Percentiles rank a stretch among this genome's conserved stretches.
These are phyloP conservation scores for Acleris holmiana DNA, from an alignment of 2,888 invertebrate genomes.

Conservation along the genomic window DNA sequence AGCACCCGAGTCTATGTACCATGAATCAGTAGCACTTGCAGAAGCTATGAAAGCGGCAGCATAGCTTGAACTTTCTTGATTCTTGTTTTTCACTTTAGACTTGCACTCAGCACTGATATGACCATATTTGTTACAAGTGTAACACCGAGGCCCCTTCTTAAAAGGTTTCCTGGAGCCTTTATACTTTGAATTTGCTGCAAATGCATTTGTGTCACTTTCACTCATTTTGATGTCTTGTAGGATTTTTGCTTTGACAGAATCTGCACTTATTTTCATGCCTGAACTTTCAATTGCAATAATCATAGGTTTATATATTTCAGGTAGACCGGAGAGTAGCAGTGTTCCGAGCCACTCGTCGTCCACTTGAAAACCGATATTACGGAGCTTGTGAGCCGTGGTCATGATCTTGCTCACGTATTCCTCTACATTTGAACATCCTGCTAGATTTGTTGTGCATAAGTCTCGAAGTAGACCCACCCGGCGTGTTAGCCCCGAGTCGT, in stretches of 20 bases:
- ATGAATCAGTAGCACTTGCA: neutral
- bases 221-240: slow-evolving; percentile 37
- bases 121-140: slow-evolving; percentile 33
- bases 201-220: slow-evolving; percentile 1
- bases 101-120: slow-evolving; percentile 23
- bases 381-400: slow-evolving; percentile 39
- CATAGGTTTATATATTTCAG: slow-evolving; percentile 39
- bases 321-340: slow-evolving; percentile 40
- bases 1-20: slow-evolving; percentile 3
- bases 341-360: slow-evolving; percentile 44
- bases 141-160: slow-evolving; percentile 27
- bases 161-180: neutral
- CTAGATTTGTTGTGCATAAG: slow-evolving; percentile 39
- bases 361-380: slow-evolving; percentile 41
- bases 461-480: slow-evolving; percentile 41
- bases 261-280: slow-evolving; percentile 5
- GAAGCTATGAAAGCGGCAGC: neutral
- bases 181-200: slow-evolving; percentile 23
- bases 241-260: slow-evolving; percentile 36
- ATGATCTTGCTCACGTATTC: slow-evolving; percentile 42
- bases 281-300: slow-evolving; percentile 37
- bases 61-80: neutral
- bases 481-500: slow-evolving; percentile 33
- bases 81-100: slow-evolving; percentile 18
- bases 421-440: slow-evolving; percentile 37